Conservation (phyloP, 2,888 invertebrate species). For the Eupsilia transversa region DNA sequence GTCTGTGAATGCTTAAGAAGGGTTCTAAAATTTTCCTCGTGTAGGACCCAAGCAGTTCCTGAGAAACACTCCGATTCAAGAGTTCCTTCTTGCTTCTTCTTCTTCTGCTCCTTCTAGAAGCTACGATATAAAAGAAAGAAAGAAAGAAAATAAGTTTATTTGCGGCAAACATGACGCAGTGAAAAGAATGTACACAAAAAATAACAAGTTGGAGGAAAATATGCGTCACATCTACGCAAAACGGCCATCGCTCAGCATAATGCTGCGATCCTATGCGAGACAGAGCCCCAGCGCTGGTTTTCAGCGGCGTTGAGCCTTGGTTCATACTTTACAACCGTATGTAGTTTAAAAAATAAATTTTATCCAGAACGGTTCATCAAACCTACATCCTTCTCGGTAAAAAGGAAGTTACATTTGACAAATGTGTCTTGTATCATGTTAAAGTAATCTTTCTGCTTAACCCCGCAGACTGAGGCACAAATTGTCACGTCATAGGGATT, state of each 20-base stretch:
- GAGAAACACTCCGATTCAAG: neutral
- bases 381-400: slow-evolving; percentile 29
- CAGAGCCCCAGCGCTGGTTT: no score
- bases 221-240: no score
- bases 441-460: slow-evolving; percentile 59
- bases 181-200: no score
- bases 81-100: neutral
- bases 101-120: no score
- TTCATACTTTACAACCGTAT: neutral
- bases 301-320: no score
- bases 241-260: no score
- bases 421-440: slow-evolving; percentile 47
- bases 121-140: no score
- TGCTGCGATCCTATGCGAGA: no score
- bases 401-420: slow-evolving; percentile 49
- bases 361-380: slow-evolving; percentile 6
- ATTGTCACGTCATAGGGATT: slow-evolving; percentile 74
- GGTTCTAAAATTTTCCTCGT: neutral
- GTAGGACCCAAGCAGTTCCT: neutral
- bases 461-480: slow-evolving; percentile 73
- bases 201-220: no score
- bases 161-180: no score
- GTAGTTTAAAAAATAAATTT: neutral
- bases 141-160: no score
- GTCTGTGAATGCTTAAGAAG: neutral